A percentile compares a stretch with the other conserved stretches of the same genome.
Evolutionary conservation across 2,797 vertebrate genomes (phyloP).

Genomic region (Gallirallus australis): DNA sequence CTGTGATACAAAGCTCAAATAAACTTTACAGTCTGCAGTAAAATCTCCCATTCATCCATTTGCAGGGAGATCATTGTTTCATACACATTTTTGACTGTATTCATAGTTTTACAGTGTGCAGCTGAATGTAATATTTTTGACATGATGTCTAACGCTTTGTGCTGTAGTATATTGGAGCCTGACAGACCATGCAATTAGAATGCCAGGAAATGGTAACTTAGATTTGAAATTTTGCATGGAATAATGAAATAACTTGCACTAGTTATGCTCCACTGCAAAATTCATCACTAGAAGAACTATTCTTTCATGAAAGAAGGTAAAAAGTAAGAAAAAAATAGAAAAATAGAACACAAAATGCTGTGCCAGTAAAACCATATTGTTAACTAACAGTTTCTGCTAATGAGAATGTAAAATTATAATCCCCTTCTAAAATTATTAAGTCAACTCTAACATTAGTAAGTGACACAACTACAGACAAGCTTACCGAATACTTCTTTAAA

Average conservation of each 20-base stretch:
- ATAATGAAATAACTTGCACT: neutral
- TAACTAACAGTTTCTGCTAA: neutral
- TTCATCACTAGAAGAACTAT: neutral
- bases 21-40: neutral
- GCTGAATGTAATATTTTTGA: neutral
- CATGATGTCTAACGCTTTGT: neutral
- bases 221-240: neutral
- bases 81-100: neutral
- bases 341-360: neutral
- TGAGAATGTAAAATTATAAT: neutral
- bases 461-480: neutral
- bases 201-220: neutral
- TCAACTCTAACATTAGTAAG: neutral
- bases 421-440: neutral
- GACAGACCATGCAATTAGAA: slow-evolving; percentile 4
- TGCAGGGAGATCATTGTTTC: neutral
- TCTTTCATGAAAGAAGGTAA: neutral
- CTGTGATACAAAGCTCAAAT: neutral
- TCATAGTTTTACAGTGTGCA: neutral
- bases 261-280: neutral
- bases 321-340: neutral
- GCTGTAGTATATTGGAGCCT: neutral
- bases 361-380: neutral
- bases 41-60: neutral
- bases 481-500: neutral